Base-by-base conservation (phyloP, 2,888 invertebrate genomes). In the Philonicus albiceps region DNA sequence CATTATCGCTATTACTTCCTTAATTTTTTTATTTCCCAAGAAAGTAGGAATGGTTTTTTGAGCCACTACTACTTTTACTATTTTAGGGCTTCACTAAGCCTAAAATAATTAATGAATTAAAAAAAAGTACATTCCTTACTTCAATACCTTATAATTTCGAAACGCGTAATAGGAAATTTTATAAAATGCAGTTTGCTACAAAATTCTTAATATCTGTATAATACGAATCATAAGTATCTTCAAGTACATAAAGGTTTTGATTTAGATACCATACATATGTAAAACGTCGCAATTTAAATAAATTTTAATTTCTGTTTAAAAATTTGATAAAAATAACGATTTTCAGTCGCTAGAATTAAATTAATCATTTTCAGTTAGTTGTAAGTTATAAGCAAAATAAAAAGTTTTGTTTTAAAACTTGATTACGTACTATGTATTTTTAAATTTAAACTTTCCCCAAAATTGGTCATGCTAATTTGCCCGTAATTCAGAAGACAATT, bases 21-120 rank as follows among this genome's bases (percentile, higher is more conserved):
- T 76, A 76, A 76, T 76, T 76, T 76, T 34, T 76, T 43, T 40
- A 76, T 76, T 76, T 76, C 37, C 76, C 34, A 74, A 76, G 37
- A 31, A 76, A 40, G 76, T 22, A 43, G 37, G 7, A 64, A 11
- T 22, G 22, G 6, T 64, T 8, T n/a, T 64, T 22, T 22, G 27
- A 22, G 64, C 27, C 27, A 22, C 8, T 7, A 22, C 11, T 2
- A n/a, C 8, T n/a, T 22, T 27, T 64, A 27, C 64, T 8, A 22
- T 27, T 64, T 64, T 64, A 64, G 3, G 64, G 27, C 64, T 22
- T 64, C 19, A 27, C 64, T 27, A 64, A 64, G 27, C 8, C 8
- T 22, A 27, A 64, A 64, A 22, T 27, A 64, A 64, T 27, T 8
- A 8, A 37, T 37, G 7, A 11, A 37, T 37, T 2, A 37, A 37